A percentile compares a stretch with the other conserved stretches of the same genome.
phyloP scores from a whole-genome alignment of 2,797 vertebrate genomes.

The Anolis apletophallus region DNA sequence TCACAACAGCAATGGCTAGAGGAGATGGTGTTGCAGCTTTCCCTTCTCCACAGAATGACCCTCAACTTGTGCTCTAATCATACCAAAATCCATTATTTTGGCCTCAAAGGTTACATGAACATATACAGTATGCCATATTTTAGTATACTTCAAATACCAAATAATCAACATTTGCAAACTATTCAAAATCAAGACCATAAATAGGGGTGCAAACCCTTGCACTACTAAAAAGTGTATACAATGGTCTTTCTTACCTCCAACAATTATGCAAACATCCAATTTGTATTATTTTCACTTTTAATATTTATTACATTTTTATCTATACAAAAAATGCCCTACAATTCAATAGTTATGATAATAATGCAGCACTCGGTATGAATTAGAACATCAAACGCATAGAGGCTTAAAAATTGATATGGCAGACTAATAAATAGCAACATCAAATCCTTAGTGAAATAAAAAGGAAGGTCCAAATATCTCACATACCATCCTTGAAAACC shows the following conservation, averaged over 20 bases:
- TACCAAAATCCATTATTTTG: too few species aligned
- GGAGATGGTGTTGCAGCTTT: too few species aligned
- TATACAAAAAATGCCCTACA: constrained; percentile 88
- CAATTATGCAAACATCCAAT: not conserved
- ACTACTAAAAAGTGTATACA: constrained; percentile 1
- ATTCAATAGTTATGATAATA: constrained; percentile 86
- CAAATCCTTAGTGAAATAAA: constrained; percentile 67
- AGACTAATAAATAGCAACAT: constrained; percentile 66
- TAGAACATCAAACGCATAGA: constrained; percentile 78
- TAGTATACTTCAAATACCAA: not conserved
- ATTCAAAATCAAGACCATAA: constrained; percentile 10
- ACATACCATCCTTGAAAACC: constrained; percentile 3
- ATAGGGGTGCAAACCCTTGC: not conserved
- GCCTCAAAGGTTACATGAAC: not conserved
- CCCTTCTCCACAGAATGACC: too few species aligned
- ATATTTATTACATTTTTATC: constrained; percentile 62
- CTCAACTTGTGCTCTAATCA: too few species aligned
- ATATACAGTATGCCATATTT: not conserved
- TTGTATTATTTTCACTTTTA: constrained; percentile 24
- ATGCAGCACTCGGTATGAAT: constrained; percentile 89
- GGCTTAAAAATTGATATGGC: constrained; percentile 86
- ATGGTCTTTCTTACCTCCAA: constrained; percentile 54
- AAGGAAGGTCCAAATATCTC: constrained; percentile 17
- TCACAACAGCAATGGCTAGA: too few species aligned
- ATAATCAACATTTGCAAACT: constrained; percentile 2